Evolutionary conservation across 2,797 vertebrate species (phyloP).

Genomic region (Acrossocheilus wenchowensis): DNA sequence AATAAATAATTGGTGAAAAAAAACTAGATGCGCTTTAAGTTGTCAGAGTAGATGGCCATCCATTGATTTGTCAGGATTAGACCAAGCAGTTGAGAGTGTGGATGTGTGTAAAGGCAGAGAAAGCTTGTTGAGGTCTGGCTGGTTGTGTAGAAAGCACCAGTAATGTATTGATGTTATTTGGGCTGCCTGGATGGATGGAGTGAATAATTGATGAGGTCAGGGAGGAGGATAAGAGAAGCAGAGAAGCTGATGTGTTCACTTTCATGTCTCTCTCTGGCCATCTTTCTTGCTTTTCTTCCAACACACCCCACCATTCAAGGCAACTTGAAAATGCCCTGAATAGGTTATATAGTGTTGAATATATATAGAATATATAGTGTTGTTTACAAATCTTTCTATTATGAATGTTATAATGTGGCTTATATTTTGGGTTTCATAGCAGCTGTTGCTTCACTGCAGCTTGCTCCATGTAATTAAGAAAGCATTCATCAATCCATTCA

Average conservation of each 20-base stretch:
- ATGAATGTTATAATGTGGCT: too few relatives aligned
- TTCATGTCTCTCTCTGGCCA: neutral
- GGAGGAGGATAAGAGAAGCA: slow-evolving; percentile 49
- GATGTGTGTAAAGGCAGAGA: neutral
- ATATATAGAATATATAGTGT: neutral
- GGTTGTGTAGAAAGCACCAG: neutral
- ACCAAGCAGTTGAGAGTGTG: neutral
- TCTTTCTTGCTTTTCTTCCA: neutral
- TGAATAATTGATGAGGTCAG: neutral
- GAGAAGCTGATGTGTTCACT: slow-evolving; percentile 1
- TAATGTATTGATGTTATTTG: slow-evolving; percentile 15
- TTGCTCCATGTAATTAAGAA: neutral
- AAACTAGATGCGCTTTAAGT: neutral
- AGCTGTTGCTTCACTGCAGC: neutral
- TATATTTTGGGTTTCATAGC: neutral
- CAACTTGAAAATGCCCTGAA: neutral
- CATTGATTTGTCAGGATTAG: neutral
- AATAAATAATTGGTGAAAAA: neutral
- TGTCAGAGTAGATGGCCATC: neutral
- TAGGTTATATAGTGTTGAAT: too few relatives aligned
- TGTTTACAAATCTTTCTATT: neutral
- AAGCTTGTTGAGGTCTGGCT: neutral
- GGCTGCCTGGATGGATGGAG: neutral
- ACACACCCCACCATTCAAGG: neutral
- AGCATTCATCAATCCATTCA: neutral